phyloP scores from a whole-genome alignment of 2,113 vertebrate species.

The Lepus americanus region DNA sequence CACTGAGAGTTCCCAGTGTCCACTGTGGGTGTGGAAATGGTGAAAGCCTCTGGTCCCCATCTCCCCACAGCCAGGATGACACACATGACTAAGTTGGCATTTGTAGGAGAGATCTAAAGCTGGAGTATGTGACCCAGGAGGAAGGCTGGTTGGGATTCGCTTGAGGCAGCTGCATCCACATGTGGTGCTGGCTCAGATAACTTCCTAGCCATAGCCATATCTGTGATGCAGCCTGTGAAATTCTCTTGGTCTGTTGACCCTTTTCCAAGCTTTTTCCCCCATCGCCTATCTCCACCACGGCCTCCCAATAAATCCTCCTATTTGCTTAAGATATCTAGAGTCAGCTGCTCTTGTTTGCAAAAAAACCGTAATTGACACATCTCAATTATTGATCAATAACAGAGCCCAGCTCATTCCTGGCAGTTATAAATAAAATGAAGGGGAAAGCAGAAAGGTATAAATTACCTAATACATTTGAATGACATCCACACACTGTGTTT shows the following conservation, averaged over 20 bases:
- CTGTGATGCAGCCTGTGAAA: background rate
- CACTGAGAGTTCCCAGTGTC: background rate
- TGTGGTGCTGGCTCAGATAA: background rate
- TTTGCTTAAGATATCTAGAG: constrained; percentile 11
- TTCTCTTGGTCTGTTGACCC: background rate
- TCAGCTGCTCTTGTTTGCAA: background rate
- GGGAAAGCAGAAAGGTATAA: background rate
- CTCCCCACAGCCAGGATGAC: background rate
- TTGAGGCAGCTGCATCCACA: background rate
- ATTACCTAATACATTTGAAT: constrained; percentile 36
- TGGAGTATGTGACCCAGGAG: background rate
- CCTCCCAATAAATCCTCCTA: background rate
- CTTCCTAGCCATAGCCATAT: background rate
- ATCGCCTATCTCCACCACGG: background rate
- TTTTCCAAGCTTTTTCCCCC: background rate
- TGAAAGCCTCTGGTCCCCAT: background rate
- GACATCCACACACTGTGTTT: constrained; percentile 4
- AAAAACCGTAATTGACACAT: background rate
- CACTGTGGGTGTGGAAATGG: background rate
- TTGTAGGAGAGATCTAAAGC: background rate
- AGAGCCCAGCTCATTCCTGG: background rate
- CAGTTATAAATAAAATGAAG: constrained; percentile 35
- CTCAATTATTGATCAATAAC: constrained; percentile 30
- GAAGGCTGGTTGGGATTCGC: background rate
- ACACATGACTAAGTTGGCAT: accelerated